These are phyloP conservation scores for Sphaeridia pumilis DNA, from an alignment of 2,888 invertebrate species.

Conservation along the genomic window DNA sequence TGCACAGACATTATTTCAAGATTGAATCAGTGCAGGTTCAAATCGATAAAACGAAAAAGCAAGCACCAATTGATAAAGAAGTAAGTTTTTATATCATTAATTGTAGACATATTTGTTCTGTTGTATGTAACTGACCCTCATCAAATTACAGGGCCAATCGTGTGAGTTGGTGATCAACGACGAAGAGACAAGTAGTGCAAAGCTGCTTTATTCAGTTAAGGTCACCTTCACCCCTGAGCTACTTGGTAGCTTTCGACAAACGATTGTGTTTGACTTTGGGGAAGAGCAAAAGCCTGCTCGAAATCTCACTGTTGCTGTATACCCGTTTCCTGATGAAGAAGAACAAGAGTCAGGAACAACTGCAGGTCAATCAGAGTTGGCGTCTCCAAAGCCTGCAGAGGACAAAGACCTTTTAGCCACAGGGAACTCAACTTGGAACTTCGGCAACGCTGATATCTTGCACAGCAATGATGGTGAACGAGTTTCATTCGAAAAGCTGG, in stretches of 20 bases:
- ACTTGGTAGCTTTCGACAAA: constrained; percentile 66
- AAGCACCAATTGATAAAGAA: background rate
- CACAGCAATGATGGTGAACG: constrained; percentile 28
- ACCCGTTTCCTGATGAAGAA: constrained; percentile 42
- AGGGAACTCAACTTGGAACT: constrained; percentile 34
- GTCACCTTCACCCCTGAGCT: constrained; percentile 56
- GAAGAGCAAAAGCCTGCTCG: constrained; percentile 50
- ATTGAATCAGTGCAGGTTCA: constrained; percentile 29
- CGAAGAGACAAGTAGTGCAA: constrained; percentile 14
- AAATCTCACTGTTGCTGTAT: constrained; percentile 62
- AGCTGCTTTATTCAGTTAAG: constrained; percentile 43
- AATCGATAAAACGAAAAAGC: too few species aligned
- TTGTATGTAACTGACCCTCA: too few species aligned
- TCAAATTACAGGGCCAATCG: background rate
- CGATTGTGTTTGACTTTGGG: constrained; percentile 63
- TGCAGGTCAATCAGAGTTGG: background rate
- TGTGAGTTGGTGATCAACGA: background rate
- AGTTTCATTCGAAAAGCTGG: constrained; percentile 28
- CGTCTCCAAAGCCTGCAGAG: constrained; percentile 16
- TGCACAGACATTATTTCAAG: constrained; percentile 33
- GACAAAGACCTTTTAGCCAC: constrained; percentile 12
- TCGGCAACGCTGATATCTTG: constrained; percentile 34
- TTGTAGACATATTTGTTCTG: too few species aligned
- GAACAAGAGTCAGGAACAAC: constrained; percentile 5
- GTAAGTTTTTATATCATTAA: background rate